Conservation (phyloP, 2,888 invertebrate genomes). For the Hymenopus coronatus region DNA sequence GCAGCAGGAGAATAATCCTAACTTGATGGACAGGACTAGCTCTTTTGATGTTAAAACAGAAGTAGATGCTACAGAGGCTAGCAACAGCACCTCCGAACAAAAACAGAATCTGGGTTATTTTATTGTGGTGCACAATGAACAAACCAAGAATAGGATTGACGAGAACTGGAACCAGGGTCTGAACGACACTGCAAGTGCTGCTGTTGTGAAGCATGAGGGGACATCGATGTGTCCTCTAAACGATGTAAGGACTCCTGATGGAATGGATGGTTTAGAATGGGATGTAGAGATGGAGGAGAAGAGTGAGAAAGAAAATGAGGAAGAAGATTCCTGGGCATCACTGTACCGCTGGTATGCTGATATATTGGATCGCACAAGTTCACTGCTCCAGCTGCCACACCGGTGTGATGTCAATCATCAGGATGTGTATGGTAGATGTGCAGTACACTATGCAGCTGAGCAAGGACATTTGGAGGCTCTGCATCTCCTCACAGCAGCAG, state of each 20-base stretch:
- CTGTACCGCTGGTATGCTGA: constrained; percentile 70
- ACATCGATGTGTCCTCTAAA: constrained; percentile 33
- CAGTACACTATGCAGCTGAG: constrained; percentile 71
- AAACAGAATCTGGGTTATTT: constrained; percentile 50
- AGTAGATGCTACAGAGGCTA: constrained; percentile 6
- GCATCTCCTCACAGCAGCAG: constrained; percentile 58
- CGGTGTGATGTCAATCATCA: constrained; percentile 58
- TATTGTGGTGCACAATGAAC: constrained; percentile 48
- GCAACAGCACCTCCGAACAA: constrained; percentile 9
- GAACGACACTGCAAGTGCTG: constrained; percentile 7
- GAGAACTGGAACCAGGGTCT: constrained; percentile 28
- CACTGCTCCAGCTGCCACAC: constrained; percentile 28
- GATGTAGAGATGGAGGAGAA: constrained; percentile 67
- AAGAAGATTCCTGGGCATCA: constrained; percentile 54
- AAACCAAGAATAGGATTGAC: constrained; percentile 7
- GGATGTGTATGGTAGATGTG: constrained; percentile 63
- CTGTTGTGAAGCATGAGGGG: constrained; percentile 20
- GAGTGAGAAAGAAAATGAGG: constrained; percentile 44
- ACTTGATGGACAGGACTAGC: not conserved
- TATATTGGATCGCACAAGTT: constrained; percentile 63
- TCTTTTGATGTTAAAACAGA: not conserved
- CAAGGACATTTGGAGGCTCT: constrained; percentile 63
- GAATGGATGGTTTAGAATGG: constrained; percentile 71
- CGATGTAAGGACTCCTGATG: constrained; percentile 52
- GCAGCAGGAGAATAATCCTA: not conserved